phyloP scores from a whole-genome alignment of 2,888 invertebrate species.

The Pyrgus malvae region DNA sequence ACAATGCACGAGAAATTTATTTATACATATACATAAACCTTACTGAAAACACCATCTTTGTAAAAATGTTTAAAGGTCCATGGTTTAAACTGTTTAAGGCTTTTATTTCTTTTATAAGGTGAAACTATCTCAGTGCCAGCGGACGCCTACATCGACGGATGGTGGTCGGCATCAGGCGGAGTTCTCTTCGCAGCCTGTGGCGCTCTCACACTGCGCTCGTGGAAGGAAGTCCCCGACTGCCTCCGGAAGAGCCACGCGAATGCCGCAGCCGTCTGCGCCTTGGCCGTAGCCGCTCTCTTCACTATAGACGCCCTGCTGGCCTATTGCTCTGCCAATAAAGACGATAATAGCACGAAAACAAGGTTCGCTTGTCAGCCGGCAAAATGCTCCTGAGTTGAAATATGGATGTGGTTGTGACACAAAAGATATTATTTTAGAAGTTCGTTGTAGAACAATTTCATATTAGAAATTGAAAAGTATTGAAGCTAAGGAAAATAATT shows the following conservation, averaged over 20 bases:
- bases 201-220: constrained; percentile 54
- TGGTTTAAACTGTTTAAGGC: no score
- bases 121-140: constrained; percentile 68
- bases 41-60: no score
- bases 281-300: constrained; percentile 55
- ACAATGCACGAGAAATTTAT: no score
- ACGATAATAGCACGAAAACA: constrained; percentile 46
- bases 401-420: no score
- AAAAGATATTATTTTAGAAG: no score
- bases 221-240: constrained; percentile 55
- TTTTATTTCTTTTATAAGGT: constrained; percentile 42
- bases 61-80: no score
- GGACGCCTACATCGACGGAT: constrained; percentile 70
- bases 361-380: constrained; percentile 44
- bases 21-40: no score
- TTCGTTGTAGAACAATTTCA: no score
- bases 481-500: no score
- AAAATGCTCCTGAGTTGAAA: constrained; percentile 10
- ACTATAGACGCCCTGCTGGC: constrained; percentile 58
- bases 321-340: constrained; percentile 56
- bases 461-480: no score
- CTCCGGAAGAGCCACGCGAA: constrained; percentile 51
- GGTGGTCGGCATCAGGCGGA: constrained; percentile 68
- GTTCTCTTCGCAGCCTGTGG: constrained; percentile 60
- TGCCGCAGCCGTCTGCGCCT: constrained; percentile 56